These are phyloP conservation scores for Toxotes lorentzi DNA, from an alignment of 2,797 vertebrate genomes.

Conservation along the genomic window DNA sequence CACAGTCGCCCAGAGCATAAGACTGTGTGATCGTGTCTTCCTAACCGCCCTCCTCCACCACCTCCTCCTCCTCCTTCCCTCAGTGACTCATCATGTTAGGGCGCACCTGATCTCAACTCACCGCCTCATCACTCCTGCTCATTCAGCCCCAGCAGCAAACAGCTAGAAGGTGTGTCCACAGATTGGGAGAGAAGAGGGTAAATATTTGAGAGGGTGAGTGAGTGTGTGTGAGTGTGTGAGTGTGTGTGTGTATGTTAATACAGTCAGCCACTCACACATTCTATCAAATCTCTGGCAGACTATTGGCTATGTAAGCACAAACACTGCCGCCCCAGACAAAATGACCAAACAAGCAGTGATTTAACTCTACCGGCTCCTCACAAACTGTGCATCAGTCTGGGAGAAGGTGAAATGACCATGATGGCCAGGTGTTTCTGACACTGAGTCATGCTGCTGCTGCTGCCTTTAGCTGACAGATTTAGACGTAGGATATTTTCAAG, in stretches of 20 bases:
- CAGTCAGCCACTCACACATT: constrained; percentile 19
- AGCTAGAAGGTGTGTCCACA: constrained; percentile 40
- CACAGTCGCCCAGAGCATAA: background rate
- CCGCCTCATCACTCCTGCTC: constrained; percentile 27
- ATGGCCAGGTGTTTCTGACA: constrained; percentile 6
- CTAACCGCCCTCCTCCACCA: background rate
- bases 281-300: constrained; percentile 36
- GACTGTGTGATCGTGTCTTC: constrained; percentile 25
- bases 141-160: constrained; percentile 59
- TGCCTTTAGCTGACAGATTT: constrained; percentile 29
- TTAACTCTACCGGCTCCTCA: constrained; percentile 12
- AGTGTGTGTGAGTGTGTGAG: background rate
- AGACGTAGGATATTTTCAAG: constrained; percentile 18
- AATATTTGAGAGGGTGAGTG: constrained; percentile 67
- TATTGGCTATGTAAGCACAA: constrained; percentile 39
- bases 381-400: constrained; percentile 1
- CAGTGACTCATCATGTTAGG: constrained; percentile 45
- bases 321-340: constrained; percentile 41
- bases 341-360: constrained; percentile 36
- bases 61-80: constrained; percentile 3
- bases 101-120: constrained; percentile 49
- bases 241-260: constrained; percentile 5
- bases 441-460: background rate
- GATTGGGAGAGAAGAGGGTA: constrained; percentile 53
- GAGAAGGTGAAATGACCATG: background rate